Evolutionary conservation across 2,797 vertebrate genomes (phyloP).

Genomic region (Clarias fuscus): DNA sequence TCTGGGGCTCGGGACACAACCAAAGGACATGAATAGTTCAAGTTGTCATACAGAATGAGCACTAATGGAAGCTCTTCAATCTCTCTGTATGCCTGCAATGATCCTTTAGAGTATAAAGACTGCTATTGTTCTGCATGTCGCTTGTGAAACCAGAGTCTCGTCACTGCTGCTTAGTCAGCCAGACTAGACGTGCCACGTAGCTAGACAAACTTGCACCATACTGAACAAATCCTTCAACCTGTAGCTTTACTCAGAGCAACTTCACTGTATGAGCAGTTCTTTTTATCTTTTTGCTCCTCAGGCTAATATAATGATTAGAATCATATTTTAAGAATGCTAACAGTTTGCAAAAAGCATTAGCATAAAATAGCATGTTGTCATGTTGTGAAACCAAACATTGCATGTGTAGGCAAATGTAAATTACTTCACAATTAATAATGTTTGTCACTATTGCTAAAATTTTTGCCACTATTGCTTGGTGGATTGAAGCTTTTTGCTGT

Average conservation of each 20-base stretch:
- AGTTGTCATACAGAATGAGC: slow-evolving; percentile 45
- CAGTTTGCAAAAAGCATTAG: background rate
- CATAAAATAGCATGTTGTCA: background rate
- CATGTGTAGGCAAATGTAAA: background rate
- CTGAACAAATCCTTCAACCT: background rate
- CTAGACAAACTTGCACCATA: background rate
- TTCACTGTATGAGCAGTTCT: background rate
- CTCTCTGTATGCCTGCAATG: slow-evolving; percentile 65
- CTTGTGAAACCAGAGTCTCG: slow-evolving; percentile 19
- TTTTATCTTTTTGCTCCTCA: background rate
- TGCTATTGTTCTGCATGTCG: slow-evolving; percentile 62
- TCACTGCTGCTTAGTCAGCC: slow-evolving; percentile 19
- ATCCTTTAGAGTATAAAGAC: slow-evolving; percentile 67
- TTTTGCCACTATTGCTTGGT: too few relatives aligned
- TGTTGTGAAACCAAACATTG: background rate
- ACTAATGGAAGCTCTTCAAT: slow-evolving; percentile 42
- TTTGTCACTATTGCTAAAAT: too few relatives aligned
- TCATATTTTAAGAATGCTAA: background rate
- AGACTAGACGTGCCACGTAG: slow-evolving; percentile 1
- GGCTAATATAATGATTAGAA: background rate
- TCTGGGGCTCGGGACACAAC: slow-evolving; percentile 56
- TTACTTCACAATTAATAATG: background rate
- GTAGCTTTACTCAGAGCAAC: background rate
- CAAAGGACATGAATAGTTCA: slow-evolving; percentile 49
- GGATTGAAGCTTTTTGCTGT: too few relatives aligned